These are phyloP conservation scores for Aplochiton taeniatus DNA, from an alignment of 2,797 vertebrate species.

Conservation along the genomic window DNA sequence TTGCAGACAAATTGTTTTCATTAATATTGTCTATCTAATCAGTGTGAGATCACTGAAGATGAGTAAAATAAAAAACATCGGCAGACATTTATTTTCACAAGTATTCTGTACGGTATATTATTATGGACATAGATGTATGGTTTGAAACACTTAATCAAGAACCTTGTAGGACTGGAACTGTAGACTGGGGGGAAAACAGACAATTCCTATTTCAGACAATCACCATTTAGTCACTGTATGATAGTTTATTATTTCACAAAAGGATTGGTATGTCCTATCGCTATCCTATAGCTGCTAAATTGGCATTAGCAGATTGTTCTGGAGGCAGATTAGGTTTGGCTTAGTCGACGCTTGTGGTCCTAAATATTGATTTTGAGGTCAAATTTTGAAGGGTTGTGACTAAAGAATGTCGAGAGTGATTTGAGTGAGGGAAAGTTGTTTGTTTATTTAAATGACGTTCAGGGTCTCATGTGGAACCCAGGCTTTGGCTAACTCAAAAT, in stretches of 20 bases:
- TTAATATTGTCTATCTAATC: too few relatives aligned
- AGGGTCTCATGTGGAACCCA: too few relatives aligned
- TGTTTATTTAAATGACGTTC: too few relatives aligned
- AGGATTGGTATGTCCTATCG: constrained; percentile 65
- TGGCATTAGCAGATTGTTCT: constrained; percentile 30
- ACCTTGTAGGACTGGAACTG: constrained; percentile 25
- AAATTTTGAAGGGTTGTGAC: background rate
- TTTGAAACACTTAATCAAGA: constrained; percentile 9
- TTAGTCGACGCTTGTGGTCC: background rate
- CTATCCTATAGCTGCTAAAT: constrained; percentile 46
- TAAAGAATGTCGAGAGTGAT: background rate
- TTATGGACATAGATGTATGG: too few relatives aligned
- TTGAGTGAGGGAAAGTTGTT: background rate
- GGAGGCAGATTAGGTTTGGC: constrained; percentile 16
- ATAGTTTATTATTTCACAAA: constrained; percentile 64
- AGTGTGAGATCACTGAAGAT: too few relatives aligned
- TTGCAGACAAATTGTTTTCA: too few relatives aligned
- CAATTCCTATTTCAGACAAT: constrained; percentile 42
- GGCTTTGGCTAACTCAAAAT: background rate
- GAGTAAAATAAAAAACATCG: too few relatives aligned
- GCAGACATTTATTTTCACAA: too few relatives aligned
- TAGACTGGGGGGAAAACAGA: constrained; percentile 37
- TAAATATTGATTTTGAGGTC: constrained; percentile 1
- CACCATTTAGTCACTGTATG: constrained; percentile 33
- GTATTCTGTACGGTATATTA: too few relatives aligned